Conservation (phyloP, 1,140 invertebrate species). For the Drosophila fuyamai region DNA sequence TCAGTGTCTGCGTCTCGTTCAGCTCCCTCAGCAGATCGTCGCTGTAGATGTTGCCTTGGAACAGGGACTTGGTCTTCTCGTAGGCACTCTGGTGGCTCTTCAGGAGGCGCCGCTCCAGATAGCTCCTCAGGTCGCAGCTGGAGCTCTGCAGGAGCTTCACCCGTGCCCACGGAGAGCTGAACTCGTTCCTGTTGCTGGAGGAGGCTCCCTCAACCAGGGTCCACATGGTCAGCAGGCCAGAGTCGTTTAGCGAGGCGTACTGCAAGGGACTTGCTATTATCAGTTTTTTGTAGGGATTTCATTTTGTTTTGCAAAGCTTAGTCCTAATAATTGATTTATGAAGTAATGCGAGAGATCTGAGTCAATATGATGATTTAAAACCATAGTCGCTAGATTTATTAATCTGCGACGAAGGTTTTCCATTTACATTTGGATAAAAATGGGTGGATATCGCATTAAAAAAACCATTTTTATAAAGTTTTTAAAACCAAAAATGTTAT, state of each 20-base stretch:
- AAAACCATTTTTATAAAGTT: too few relatives aligned
- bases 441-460: too few relatives aligned
- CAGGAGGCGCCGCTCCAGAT: slow-evolving; percentile 56
- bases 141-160: slow-evolving; percentile 79
- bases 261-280: slow-evolving; percentile 12
- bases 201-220: slow-evolving; percentile 61
- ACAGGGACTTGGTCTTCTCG: slow-evolving; percentile 75
- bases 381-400: too few relatives aligned
- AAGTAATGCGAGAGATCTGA: too few relatives aligned
- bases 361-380: too few relatives aligned
- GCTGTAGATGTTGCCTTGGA: slow-evolving; percentile 81
- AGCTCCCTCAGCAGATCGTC: slow-evolving; percentile 74
- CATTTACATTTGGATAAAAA: too few relatives aligned
- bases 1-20: slow-evolving; percentile 59
- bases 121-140: slow-evolving; percentile 66
- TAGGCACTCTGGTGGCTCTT: slow-evolving; percentile 57
- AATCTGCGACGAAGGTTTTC: too few relatives aligned
- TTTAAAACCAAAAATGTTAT: too few relatives aligned
- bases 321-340: too few relatives aligned
- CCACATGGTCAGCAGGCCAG: slow-evolving; percentile 79
- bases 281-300: too few relatives aligned
- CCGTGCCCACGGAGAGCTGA: slow-evolving; percentile 75
- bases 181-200: slow-evolving; percentile 52
- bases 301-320: too few relatives aligned
- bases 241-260: slow-evolving; percentile 79